Evolutionary conservation across 1,140 invertebrate genomes (phyloP), one percentile per base, ranked within the genome.

Genomic region (Drosophila novamexicana): DNA sequence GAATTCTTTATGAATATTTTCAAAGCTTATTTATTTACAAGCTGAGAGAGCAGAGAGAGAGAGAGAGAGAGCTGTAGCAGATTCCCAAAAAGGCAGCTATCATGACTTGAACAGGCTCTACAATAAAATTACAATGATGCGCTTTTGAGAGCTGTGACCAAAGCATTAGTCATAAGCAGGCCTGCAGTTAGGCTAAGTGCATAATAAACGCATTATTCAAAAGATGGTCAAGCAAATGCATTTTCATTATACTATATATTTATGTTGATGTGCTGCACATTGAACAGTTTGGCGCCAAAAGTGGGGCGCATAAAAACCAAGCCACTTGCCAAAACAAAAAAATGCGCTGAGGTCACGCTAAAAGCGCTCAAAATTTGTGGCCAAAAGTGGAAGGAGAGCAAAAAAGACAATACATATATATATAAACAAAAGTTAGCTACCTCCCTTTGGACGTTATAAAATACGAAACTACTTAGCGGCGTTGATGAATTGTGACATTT

Each of bases 401-500:
- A 66, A 16, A 39, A 39, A 49, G 7, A 29, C 6, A 62, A 69
- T 32, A 32, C 42, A 47, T 18, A 69, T 56, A 71, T 32, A 47
- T 42, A 47, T 18, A 69, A 63, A 71, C 34, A 57, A 61, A 44
- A 47, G 42, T 52, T 44, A 22, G 9, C 44, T 22, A 22, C 14
- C 22, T 32, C 56, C 37, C 56, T 36, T 36, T 8, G 69, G 42
- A 61, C 57, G 53, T 42, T 68, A 75, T 75, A 79, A 74, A 77
- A 82, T 74, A 80, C 75, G 77, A 77, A 74, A 70, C 69, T 74
- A 80, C 77, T 74, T 79, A 74, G 67, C 61, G 49, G 65, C 67
- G 45, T 77, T 82, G 75, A 82, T 82, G 80, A 80, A 82, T 80
- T 82, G 80, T 80, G 80, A 82, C 80, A 82, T 67, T 82, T 82